phyloP scores from a whole-genome alignment of 2,888 invertebrate genomes.

The Diarsia brunnea region DNA sequence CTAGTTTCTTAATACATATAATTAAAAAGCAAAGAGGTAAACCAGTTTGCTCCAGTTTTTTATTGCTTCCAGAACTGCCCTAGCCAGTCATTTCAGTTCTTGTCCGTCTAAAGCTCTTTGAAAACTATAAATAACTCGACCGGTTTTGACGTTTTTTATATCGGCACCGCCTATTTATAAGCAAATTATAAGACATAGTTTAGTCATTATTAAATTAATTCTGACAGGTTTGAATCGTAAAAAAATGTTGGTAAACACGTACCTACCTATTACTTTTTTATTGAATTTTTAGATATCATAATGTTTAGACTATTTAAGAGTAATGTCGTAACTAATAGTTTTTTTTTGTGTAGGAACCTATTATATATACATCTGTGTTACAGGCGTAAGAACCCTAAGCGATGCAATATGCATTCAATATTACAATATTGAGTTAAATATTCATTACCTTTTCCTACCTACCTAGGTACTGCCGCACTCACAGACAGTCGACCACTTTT shows the following conservation, averaged over 20 bases:
- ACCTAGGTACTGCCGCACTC: no score
- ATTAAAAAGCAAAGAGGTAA: slow-evolving; percentile 5
- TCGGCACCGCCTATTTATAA: neutral
- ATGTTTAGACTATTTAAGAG: neutral
- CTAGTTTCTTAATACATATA: neutral
- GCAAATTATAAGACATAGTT: no score
- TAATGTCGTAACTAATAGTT: neutral
- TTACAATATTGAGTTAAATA: neutral
- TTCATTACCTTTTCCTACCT: neutral
- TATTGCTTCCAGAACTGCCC: neutral
- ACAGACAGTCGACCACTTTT: no score
- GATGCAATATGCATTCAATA: neutral
- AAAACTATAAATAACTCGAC: neutral
- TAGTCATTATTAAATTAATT: neutral
- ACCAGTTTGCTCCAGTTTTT: slow-evolving; percentile 9
- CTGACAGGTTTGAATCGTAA: no score
- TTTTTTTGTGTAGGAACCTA: neutral
- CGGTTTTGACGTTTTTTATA: neutral
- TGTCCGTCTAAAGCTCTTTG: neutral
- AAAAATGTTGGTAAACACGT: neutral
- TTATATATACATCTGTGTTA: neutral
- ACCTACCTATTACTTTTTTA: neutral
- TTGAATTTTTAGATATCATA: neutral
- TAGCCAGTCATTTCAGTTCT: neutral
- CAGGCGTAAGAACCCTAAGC: neutral